Evolutionary conservation across 2,797 vertebrate genomes (phyloP).

Genomic region (Streptopelia turtur): DNA sequence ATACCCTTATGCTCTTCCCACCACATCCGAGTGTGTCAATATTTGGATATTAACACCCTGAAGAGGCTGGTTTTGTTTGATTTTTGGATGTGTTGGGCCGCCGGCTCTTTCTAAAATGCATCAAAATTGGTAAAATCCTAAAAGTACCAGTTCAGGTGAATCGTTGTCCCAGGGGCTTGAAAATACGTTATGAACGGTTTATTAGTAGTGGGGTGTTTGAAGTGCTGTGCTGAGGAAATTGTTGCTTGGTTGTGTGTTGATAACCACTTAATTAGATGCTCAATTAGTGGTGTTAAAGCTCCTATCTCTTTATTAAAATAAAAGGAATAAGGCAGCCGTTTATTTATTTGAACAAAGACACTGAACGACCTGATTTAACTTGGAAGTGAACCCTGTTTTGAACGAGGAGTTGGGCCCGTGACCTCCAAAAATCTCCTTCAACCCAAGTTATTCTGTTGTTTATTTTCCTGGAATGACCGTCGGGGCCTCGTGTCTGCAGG

Average conservation of each 20-base stretch:
- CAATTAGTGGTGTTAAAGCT: neutral
- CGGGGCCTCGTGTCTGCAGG: neutral
- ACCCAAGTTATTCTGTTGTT: neutral
- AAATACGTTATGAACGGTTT: neutral
- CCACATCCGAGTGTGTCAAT: rapidly evolving
- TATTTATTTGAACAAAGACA: neutral
- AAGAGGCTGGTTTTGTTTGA: neutral
- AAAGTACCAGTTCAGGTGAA: neutral
- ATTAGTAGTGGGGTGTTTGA: neutral
- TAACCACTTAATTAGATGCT: neutral
- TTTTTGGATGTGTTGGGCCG: rapidly evolving
- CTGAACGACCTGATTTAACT: neutral
- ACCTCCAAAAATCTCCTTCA: conserved; percentile 34
- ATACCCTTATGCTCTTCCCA: rapidly evolving
- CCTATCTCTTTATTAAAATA: neutral
- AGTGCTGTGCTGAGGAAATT: neutral
- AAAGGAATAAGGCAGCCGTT: neutral
- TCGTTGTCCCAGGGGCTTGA: neutral
- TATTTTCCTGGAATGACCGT: neutral
- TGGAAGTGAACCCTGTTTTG: neutral
- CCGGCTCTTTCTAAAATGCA: neutral
- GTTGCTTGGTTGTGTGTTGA: neutral
- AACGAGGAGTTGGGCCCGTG: rapidly evolving
- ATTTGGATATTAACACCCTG: rapidly evolving
- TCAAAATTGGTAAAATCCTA: neutral